A percentile compares a stretch with the other conserved stretches of the same genome.
Evolutionary conservation across 2,888 invertebrate species (phyloP).

Genomic region (Harpalus rufipes): DNA sequence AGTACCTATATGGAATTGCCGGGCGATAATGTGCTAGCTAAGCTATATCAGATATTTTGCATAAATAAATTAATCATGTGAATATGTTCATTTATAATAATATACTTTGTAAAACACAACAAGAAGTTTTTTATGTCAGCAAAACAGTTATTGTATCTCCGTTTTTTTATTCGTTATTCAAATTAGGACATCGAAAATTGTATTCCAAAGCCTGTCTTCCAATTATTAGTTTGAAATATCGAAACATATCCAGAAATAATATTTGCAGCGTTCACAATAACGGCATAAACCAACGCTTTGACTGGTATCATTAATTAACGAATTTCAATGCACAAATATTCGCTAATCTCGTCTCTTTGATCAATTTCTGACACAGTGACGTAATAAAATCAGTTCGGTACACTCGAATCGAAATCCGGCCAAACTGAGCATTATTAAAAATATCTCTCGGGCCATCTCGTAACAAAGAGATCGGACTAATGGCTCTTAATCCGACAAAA

Average conservation of each 20-base stretch:
- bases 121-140: too few relatives aligned
- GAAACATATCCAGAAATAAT: not conserved
- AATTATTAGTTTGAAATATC: not conserved
- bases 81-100: too few relatives aligned
- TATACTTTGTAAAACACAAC: too few relatives aligned
- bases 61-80: too few relatives aligned
- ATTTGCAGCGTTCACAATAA: not conserved
- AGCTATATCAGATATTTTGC: too few relatives aligned
- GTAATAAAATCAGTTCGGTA: slow-evolving; percentile 47
- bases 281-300: slow-evolving; percentile 6
- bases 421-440: slow-evolving; percentile 39
- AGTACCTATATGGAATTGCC: too few relatives aligned
- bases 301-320: slow-evolving; percentile 19
- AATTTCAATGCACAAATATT: slow-evolving; percentile 39
- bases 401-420: not conserved
- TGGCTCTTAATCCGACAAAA: slow-evolving; percentile 46
- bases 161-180: too few relatives aligned
- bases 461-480: slow-evolving; percentile 44
- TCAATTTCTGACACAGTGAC: slow-evolving; percentile 25
- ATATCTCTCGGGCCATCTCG: slow-evolving; percentile 22
- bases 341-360: slow-evolving; percentile 37
- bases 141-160: too few relatives aligned
- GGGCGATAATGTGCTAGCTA: too few relatives aligned
- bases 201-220: too few relatives aligned
- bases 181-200: too few relatives aligned